A percentile compares a stretch with the other conserved stretches of the same genome.
These are phyloP conservation scores for Pararge aegeria DNA, from an alignment of 1,140 invertebrate species.

Conservation along the genomic window DNA sequence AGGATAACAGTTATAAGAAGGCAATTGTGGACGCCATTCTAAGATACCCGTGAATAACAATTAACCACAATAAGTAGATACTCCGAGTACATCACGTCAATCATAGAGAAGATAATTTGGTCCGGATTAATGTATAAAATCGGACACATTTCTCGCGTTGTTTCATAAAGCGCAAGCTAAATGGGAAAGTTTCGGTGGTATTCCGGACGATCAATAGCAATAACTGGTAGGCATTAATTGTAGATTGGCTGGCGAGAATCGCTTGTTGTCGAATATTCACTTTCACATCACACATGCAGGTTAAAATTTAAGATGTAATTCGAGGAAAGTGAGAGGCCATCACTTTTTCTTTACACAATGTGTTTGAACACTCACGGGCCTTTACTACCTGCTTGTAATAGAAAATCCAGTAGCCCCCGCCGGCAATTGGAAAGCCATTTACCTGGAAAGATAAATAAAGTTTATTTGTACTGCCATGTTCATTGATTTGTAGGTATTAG, in stretches of 20 bases:
- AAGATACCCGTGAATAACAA: no score
- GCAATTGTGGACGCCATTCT: no score
- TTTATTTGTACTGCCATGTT: conserved; percentile 23
- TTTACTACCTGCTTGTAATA: conserved; percentile 26
- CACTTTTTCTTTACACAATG: conserved; percentile 64
- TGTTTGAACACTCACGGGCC: conserved; percentile 44
- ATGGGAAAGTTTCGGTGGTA: conserved; percentile 47
- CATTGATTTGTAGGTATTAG: neutral
- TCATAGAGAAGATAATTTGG: neutral
- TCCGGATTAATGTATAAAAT: conserved; percentile 2
- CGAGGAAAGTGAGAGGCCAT: conserved; percentile 65
- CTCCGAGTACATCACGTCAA: no score
- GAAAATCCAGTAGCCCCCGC: conserved; percentile 25
- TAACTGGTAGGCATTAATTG: conserved; percentile 50
- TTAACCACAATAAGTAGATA: no score
- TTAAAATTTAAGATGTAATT: conserved; percentile 49
- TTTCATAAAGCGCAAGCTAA: conserved; percentile 31
- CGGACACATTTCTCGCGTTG: neutral
- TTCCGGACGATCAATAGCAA: conserved; percentile 44
- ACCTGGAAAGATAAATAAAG: conserved; percentile 38
- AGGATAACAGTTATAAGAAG: no score
- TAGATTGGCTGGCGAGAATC: conserved; percentile 44
- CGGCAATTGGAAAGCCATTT: conserved; percentile 28
- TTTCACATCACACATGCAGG: conserved; percentile 59
- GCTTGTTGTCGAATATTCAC: conserved; percentile 46